Conservation (phyloP, 2,888 invertebrate species). For the Reticulitermes lucifugus region DNA sequence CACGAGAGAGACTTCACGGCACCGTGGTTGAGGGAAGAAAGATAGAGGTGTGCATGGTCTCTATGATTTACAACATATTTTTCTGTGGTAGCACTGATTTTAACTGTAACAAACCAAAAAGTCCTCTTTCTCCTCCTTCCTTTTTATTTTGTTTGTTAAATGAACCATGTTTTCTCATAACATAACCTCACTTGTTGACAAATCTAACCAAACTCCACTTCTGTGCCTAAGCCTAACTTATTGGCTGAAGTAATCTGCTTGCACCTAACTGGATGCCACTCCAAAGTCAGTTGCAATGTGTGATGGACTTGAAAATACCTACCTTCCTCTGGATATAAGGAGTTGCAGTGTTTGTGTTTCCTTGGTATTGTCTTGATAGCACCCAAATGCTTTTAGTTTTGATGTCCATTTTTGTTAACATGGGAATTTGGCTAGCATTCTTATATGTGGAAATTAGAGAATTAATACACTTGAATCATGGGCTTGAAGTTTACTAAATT, state of each 20-base stretch:
- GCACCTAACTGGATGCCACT: conserved; percentile 43
- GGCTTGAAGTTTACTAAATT: conserved; percentile 25
- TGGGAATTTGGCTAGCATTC: conserved; percentile 27
- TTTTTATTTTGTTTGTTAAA: conserved; percentile 22
- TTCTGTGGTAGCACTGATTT: conserved; percentile 57
- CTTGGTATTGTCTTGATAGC: conserved; percentile 43
- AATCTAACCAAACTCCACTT: conserved; percentile 38
- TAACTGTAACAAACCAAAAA: conserved; percentile 52
- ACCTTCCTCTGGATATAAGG: conserved; percentile 37
- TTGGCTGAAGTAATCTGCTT: conserved; percentile 40
- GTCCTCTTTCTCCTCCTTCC: conserved; percentile 30
- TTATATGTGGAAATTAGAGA: conserved; percentile 29
- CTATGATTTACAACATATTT: conserved; percentile 57
- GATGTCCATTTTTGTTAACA: conserved; percentile 38
- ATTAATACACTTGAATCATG: conserved; percentile 30
- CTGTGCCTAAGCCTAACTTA: conserved; percentile 38
- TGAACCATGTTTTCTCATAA: conserved; percentile 26
- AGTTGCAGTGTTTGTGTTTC: conserved; percentile 36
- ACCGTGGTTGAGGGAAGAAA: conserved; percentile 99
- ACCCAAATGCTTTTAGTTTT: conserved; percentile 39
- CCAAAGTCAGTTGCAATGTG: conserved; percentile 19
- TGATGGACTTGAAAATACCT: conserved; percentile 36
- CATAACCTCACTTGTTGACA: conserved; percentile 27
- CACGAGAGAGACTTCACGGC: conserved; percentile 99
- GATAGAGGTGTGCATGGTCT: conserved; percentile 99